Base-by-base conservation (phyloP, 2,888 invertebrate genomes). In the Maniola hyperantus region DNA sequence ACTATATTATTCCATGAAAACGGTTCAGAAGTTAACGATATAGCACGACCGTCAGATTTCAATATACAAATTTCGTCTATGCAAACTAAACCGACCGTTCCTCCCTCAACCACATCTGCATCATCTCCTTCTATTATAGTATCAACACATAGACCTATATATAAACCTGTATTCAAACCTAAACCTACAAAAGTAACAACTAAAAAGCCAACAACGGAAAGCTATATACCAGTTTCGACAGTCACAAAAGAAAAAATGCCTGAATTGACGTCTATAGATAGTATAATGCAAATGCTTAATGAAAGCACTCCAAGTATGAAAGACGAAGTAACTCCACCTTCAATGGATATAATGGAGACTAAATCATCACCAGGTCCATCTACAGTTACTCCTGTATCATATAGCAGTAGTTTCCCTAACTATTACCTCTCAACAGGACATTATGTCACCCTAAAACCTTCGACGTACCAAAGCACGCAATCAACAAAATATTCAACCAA, bases 201-300 rank as follows among this genome's bases (percentile, higher is more conserved):
- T 0, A 77, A 77, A 48, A 80, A 77, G 70, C 88, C 89, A 5
- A 70, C 86, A 1, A 90, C 91, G 6, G 93, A 94, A 73, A 90
- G 91, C 67, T 94, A 93, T 73, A 87, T 95, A 1, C 83, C 93
- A 69, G 90, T 95, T 4, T 93, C 94, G 1, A 94, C 94, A 5
- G 89, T 93, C 0, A 91, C 90, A 4, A 93, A 93, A 76, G 92
- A 91, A 74, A 79, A 91, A 80, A 84, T 88, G 6, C 81, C 87
- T 11, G 90, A 91, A 64, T 77, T 92, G 8, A 93, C 91, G 1
- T 89, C 92, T 2, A 87, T 91, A 61, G 80, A 93, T 72, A 94
- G 95, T 58, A 95, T 95, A 6, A 93, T 95, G 66, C 93, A 95
- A 74, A 94, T 95, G 92, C 79, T 95, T 10, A 95, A 95, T 77